Conservation (phyloP, 1,140 invertebrate genomes). For the Ectropis grisescens region DNA sequence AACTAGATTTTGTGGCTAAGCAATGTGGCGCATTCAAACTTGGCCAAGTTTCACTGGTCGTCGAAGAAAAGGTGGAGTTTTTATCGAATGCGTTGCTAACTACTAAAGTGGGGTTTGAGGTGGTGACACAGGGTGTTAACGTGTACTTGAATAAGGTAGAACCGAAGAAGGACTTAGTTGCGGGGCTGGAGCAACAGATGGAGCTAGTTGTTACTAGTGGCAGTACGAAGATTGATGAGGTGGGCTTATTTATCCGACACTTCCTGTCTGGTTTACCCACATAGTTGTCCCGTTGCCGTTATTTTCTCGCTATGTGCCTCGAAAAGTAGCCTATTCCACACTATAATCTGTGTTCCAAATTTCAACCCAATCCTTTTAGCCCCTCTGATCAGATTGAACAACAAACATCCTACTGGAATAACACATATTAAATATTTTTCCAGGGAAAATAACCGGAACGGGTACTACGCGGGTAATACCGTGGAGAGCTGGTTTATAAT, state of each 20-base stretch:
- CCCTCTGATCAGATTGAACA: too few relatives aligned
- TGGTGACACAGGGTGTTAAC: conserved; percentile 56
- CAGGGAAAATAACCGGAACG: too few relatives aligned
- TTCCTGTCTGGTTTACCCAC: too few relatives aligned
- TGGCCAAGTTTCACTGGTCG: conserved; percentile 72
- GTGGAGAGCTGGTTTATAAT: too few relatives aligned
- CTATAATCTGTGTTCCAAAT: too few relatives aligned
- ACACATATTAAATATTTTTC: too few relatives aligned
- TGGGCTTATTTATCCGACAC: conserved; percentile 19
- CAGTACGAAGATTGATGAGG: conserved; percentile 70
- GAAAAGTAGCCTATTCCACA: too few relatives aligned
- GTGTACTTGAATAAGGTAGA: conserved; percentile 69
- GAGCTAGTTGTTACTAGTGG: conserved; percentile 78
- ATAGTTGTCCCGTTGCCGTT: too few relatives aligned
- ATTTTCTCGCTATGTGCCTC: too few relatives aligned
- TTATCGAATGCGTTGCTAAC: conserved; percentile 67
- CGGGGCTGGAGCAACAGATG: conserved; percentile 79
- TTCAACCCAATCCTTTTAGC: too few relatives aligned
- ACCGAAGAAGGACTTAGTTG: conserved; percentile 75
- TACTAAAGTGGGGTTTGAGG: conserved; percentile 53
- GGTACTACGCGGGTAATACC: too few relatives aligned
- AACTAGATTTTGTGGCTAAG: conserved; percentile 73
- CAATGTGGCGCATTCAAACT: conserved; percentile 73
- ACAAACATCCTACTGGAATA: too few relatives aligned
- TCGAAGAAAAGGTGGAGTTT: conserved; percentile 75